Conservation (phyloP, 2,888 invertebrate genomes). For the Clunio marinus region DNA sequence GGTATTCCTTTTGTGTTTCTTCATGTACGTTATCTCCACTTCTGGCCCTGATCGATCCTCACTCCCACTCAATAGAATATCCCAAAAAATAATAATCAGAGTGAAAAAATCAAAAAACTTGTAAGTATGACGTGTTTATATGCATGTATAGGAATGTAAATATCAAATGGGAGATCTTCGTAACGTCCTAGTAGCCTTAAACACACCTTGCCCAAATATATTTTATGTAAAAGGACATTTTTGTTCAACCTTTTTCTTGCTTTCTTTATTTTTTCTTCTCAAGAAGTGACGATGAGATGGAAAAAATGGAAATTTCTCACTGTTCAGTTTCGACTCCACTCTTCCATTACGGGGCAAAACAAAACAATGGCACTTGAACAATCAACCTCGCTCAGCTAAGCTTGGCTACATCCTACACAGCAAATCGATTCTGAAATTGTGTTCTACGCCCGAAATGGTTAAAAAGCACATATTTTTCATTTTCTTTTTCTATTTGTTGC, state of each 20-base stretch:
- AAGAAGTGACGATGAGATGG: too few species aligned
- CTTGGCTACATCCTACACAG: constrained; percentile 30
- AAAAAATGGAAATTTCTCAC: background rate
- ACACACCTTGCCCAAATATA: too few species aligned
- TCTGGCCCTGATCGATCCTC: background rate
- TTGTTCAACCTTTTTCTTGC: too few species aligned
- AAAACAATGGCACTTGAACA: constrained; percentile 19
- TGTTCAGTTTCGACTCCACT: background rate
- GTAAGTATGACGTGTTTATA: background rate
- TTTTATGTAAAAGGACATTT: too few species aligned
- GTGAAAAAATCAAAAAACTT: constrained; percentile 2
- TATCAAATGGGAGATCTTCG: too few species aligned
- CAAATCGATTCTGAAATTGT: constrained; percentile 31
- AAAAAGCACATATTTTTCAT: constrained; percentile 35
- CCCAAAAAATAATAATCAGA: background rate
- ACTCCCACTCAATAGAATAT: background rate
- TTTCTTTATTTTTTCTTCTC: too few species aligned
- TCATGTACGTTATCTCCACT: background rate
- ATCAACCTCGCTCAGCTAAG: constrained; percentile 5
- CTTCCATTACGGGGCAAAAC: background rate
- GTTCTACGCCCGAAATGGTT: background rate
- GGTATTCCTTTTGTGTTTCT: background rate
- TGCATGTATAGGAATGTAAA: too few species aligned
- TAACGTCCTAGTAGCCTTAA: too few species aligned
- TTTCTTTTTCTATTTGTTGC: too few species aligned